A percentile compares a stretch with the other conserved stretches of the same genome.
Evolutionary conservation across 2,888 invertebrate genomes (phyloP).

Genomic region (Augochlorella aurata): DNA sequence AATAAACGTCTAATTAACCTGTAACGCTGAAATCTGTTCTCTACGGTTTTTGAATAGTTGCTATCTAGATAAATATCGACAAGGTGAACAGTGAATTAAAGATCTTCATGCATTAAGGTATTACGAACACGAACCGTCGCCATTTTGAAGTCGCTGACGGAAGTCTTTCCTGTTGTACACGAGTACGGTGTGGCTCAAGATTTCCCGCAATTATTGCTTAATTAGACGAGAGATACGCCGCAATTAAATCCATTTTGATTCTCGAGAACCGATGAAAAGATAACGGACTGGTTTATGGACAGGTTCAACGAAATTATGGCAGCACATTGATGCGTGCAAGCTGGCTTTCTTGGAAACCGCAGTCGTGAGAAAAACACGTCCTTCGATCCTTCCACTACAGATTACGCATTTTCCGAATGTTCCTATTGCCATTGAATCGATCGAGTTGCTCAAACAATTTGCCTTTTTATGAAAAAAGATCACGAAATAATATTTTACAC

Average conservation of each 20-base stretch:
- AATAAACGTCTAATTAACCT: no score
- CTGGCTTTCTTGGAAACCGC: not conserved
- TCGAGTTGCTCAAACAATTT: no score
- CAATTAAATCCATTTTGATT: constrained; percentile 6
- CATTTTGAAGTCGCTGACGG: not conserved
- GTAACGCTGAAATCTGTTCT: no score
- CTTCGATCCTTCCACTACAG: no score
- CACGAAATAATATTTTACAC: no score
- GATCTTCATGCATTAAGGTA: not conserved
- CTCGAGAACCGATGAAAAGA: not conserved
- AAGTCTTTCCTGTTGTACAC: not conserved
- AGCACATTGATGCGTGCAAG: not conserved
- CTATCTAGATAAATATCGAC: not conserved
- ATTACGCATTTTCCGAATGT: no score
- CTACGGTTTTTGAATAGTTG: no score
- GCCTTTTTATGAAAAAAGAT: no score
- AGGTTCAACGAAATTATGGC: not conserved
- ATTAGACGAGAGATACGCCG: constrained; percentile 1
- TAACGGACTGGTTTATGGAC: not conserved
- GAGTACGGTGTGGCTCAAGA: not conserved
- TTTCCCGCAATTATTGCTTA: constrained; percentile 5
- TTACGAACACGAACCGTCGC: not conserved
- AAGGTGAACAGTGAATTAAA: not conserved
- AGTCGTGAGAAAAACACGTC: not conserved
- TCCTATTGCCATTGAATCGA: no score